phyloP scores from a whole-genome alignment of 2,797 vertebrate genomes.

The Pseudochirops corinnae region DNA sequence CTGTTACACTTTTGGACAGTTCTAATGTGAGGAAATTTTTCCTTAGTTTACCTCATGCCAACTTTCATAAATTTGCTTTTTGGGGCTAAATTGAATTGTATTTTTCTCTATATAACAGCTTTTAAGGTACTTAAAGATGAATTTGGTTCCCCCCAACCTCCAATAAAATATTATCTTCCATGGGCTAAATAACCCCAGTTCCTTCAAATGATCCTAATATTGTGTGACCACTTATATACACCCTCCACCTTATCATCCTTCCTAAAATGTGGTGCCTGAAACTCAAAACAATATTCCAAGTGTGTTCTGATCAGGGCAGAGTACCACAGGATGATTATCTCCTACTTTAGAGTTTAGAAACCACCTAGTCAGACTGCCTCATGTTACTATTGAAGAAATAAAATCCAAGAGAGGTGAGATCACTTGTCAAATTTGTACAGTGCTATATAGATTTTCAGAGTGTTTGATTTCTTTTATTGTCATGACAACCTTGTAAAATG shows the following conservation, averaged over 20 bases:
- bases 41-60: neutral
- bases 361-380: neutral
- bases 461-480: neutral
- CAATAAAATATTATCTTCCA: neutral
- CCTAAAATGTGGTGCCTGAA: neutral
- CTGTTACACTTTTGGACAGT: neutral
- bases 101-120: neutral
- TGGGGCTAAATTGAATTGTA: neutral
- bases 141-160: neutral
- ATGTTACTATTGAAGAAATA: neutral
- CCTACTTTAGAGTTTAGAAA: neutral
- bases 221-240: neutral
- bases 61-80: neutral
- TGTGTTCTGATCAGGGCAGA: neutral
- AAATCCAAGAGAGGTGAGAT: neutral
- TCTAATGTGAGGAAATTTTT: neutral
- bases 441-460: neutral
- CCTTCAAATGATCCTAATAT: neutral
- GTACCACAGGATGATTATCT: neutral
- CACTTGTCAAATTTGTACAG: neutral
- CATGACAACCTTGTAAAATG: neutral
- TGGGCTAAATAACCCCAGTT: neutral
- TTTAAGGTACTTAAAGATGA: neutral
- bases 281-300: neutral
- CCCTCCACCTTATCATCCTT: neutral